A percentile compares a stretch with the other conserved stretches of the same genome.
phyloP scores from a whole-genome alignment of 2,797 vertebrate genomes.

The Ispidina lecontei region DNA sequence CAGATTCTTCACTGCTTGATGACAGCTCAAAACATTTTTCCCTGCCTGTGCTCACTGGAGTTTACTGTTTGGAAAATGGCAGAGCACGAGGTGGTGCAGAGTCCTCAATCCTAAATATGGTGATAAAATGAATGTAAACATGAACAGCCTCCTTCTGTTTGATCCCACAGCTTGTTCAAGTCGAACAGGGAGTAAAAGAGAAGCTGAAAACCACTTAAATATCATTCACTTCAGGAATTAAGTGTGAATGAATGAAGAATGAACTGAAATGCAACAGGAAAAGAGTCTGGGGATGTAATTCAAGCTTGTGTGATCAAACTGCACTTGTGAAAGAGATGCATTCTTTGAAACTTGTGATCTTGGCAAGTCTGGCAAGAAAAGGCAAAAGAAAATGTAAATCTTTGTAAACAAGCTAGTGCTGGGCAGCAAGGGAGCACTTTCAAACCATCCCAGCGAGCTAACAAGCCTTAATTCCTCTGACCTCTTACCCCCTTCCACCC shows the following conservation, averaged over 20 bases:
- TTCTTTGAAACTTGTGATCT: background rate
- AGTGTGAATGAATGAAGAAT: background rate
- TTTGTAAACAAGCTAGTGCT: background rate
- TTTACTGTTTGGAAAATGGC: background rate
- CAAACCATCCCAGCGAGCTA: background rate
- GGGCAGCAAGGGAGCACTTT: background rate
- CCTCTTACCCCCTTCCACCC: background rate
- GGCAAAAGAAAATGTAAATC: background rate
- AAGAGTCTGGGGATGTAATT: background rate
- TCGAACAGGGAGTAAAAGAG: background rate
- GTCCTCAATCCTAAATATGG: background rate
- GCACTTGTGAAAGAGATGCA: background rate
- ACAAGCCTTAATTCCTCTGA: background rate
- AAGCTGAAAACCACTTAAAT: background rate
- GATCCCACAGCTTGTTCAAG: background rate
- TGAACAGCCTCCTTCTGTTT: background rate
- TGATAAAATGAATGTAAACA: background rate
- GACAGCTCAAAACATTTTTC: background rate
- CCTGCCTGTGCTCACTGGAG: background rate
- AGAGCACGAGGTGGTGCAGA: background rate
- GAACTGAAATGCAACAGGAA: background rate
- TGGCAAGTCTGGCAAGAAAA: background rate
- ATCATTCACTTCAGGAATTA: background rate
- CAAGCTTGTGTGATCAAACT: background rate
- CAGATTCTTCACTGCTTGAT: background rate